Evolutionary conservation across 53 echinoderm and acorn worm species (phyloP), one percentile per base, ranked within the genome.

Genomic region (Holothuria scabra): DNA sequence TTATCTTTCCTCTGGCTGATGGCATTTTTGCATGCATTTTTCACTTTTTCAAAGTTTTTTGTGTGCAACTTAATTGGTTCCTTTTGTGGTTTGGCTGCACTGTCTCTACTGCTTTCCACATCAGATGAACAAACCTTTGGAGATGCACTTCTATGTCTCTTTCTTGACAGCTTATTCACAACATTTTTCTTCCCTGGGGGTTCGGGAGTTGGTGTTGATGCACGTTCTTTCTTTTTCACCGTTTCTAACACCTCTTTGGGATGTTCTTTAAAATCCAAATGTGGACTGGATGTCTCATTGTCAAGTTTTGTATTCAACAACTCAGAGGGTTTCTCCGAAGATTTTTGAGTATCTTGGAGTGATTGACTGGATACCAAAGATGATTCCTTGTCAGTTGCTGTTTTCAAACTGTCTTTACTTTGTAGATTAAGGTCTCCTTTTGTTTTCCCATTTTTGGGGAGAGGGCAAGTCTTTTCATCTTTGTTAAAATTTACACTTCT

Each of bases 1-100:
- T 72, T 78, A 12, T 78, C 78, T 34, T 78, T 78, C n/a, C 78
- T 78, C 52, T 78, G 56, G 52, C 78, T 78, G 13, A 78, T 78
- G 7, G 57, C 78, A 78, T 78, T 58, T 30, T 58, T 78, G 58
- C 56, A 78, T 8, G 56, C 56, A 56, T 78, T 78, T 32, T 57
- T 78, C 21, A 78, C 78, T 58, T 78, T 78, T 28, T 57, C 58
- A 49, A 29, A 78, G 5, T 78, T 78, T 11, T 56, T 78, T 28
- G 78, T 56, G 31, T 78, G 56, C 78, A 78, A 58, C 31, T 21
- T 78, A 5, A 78, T 78, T 1, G 78, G 56, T 32, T 78, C 78
- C 52, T 30, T 78, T 31, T 57, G 52, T 3, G 34, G 28, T 57
- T 78, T 78, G 13, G 28, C 57, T 28, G 32, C 3, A 64, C 11